Percentiles rank a stretch among this genome's conserved stretches.
phyloP scores from a whole-genome alignment of 1,140 invertebrate species.

The Druon quercuslanigerum region DNA sequence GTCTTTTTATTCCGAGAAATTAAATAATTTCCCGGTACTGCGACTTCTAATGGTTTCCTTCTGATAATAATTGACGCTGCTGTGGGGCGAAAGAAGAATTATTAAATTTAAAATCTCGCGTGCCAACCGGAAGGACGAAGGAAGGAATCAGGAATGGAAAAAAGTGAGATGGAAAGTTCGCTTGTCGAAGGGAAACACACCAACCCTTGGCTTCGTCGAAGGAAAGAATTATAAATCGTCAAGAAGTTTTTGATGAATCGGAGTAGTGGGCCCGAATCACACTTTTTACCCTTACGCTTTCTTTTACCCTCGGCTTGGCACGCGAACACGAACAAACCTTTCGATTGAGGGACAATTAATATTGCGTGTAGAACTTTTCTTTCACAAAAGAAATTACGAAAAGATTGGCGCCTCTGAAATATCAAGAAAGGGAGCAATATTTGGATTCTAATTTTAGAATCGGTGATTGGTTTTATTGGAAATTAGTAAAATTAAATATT shows the following conservation, averaged over 20 bases:
- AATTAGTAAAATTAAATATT: too few species aligned
- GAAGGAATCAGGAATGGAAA: conserved; percentile 10
- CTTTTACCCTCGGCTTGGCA: conserved; percentile 13
- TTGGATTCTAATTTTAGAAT: neutral
- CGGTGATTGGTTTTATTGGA: neutral
- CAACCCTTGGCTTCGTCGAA: conserved; percentile 52
- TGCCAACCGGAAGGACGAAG: conserved; percentile 50
- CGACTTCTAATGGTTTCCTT: conserved; percentile 29
- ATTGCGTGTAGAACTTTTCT: conserved; percentile 7
- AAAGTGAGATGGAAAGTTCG: neutral
- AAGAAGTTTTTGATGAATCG: conserved; percentile 57
- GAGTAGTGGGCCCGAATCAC: conserved; percentile 37
- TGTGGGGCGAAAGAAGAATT: conserved; percentile 48
- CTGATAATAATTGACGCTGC: conserved; percentile 45
- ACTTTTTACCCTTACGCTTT: conserved; percentile 23
- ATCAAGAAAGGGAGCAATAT: neutral
- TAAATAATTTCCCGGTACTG: conserved; percentile 44
- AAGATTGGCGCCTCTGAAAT: neutral
- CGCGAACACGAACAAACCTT: conserved; percentile 24
- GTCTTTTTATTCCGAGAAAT: conserved; percentile 39
- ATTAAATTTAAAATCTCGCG: conserved; percentile 63
- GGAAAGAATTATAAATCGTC: conserved; percentile 56
- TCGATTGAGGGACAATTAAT: conserved; percentile 27
- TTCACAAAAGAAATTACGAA: neutral
- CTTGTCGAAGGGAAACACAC: neutral